Base-by-base conservation (phyloP, 2,113 vertebrate species). In the Mustelus asterias region DNA sequence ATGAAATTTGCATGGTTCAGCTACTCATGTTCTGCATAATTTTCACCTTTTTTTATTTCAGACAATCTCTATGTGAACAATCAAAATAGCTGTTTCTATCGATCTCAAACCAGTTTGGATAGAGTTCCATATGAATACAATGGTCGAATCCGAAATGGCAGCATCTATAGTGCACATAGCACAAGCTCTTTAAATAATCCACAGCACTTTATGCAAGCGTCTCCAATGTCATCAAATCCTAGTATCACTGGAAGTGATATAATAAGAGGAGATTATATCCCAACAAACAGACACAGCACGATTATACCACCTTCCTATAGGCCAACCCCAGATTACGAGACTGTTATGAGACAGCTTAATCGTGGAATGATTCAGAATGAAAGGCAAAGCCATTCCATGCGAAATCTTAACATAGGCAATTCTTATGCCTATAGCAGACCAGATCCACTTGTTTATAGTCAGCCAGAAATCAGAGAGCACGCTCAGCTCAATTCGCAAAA, bases 101-200 rank as follows among this genome's bases (percentile, higher is more conserved):
- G 99, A 97, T 99, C 99, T 88, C 99, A 99, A 97, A 99, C 98
- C 95, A 99, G 99, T 96, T 96, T 99, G 97, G 99, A 99, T 96
- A 98, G 98, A 96, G 96, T 98, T 33, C 98, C 99, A 24, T 97
- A 98, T 0, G 99, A 99, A 96, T 98, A 99, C 97, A 97, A 96
- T 22, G 99, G 99, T 69, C 98, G 99, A 89, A 98, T 99, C 96
- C 98, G 99, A 1, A 99, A 99, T 0, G 99, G 99, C 96, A 99
- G 99, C 0, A 98, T 99, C 95, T 99, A 99, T 96, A 99, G 99
- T 0, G 98, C 99, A 0, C 99, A 99, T 96, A 99, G 99, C 97
- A 99, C 99, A 54, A 99, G 97, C 98, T 99, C 99, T 54, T 97
- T 99, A 65, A 99, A 99, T 96, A 99, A 98, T 72, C 98, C 98